Percentiles rank a stretch among this genome's conserved stretches.
Evolutionary conservation across 2,888 invertebrate species (phyloP).

Genomic region (Archips crataeganus): DNA sequence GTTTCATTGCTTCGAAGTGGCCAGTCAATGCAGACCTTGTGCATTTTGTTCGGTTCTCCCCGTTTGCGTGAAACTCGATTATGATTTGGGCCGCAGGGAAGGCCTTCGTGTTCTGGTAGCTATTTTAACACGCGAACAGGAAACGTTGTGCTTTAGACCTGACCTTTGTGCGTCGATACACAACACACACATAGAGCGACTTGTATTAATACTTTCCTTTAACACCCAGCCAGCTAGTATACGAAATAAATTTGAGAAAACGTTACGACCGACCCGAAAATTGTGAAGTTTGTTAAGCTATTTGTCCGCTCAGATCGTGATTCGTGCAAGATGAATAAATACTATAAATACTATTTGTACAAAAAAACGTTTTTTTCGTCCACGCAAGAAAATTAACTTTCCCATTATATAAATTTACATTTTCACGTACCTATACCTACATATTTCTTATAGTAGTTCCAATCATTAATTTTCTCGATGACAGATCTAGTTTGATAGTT

Average conservation of each 20-base stretch:
- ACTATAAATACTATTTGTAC: no score
- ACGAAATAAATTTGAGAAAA: not conserved
- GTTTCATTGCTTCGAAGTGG: conserved; percentile 17
- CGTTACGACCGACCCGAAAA: not conserved
- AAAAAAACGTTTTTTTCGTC: no score
- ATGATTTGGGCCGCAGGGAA: conserved; percentile 18
- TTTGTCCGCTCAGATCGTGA: not conserved
- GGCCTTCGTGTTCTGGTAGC: conserved; percentile 29
- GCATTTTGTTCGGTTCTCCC: conserved; percentile 14
- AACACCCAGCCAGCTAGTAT: not conserved
- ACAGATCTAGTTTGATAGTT: no score
- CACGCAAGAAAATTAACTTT: no score
- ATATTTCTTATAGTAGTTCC: no score
- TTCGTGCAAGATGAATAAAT: no score
- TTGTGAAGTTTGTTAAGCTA: not conserved
- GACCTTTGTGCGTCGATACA: conserved; percentile 27
- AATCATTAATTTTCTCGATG: no score
- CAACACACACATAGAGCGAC: not conserved
- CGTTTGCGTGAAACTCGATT: conserved; percentile 18
- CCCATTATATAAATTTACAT: no score
- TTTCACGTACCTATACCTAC: no score
- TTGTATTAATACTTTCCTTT: not conserved
- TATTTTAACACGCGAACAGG: conserved; percentile 44
- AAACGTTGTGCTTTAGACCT: conserved; percentile 27
- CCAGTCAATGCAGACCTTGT: conserved; percentile 27